phyloP scores from a whole-genome alignment of 1,140 invertebrate genomes.

The Solenopsis invicta region DNA sequence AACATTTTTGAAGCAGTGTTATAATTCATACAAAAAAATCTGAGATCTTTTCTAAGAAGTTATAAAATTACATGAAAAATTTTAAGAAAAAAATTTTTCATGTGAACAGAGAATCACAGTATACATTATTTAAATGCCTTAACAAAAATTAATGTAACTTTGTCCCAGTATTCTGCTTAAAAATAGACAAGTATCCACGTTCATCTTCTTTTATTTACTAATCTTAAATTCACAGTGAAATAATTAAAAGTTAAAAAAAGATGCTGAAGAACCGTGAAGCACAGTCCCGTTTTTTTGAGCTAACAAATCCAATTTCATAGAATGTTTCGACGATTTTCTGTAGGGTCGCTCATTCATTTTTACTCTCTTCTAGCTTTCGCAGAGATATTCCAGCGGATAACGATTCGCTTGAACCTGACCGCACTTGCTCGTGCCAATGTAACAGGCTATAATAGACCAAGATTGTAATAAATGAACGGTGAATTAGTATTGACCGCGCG shows the following conservation, averaged over 20 bases:
- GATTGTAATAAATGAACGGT: constrained; percentile 82
- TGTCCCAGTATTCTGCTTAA: background rate
- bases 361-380: background rate
- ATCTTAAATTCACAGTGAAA: background rate
- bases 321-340: background rate
- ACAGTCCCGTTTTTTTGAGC: background rate
- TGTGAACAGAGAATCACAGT: background rate
- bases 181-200: background rate
- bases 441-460: constrained; percentile 70
- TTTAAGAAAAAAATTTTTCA: too few species aligned
- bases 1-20: too few species aligned
- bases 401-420: constrained; percentile 4
- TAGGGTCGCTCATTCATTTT: background rate
- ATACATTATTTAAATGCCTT: background rate
- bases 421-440: constrained; percentile 63
- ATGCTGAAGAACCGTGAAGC: background rate
- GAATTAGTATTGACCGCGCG: constrained; percentile 82
- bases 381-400: background rate
- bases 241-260: background rate
- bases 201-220: background rate
- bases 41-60: too few species aligned
- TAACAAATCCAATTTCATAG: background rate
- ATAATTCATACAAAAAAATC: too few species aligned
- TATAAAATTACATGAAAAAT: too few species aligned
- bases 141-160: background rate